Evolutionary conservation across 37 sponge, comb jelly and placozoan genomes (phyloP), one percentile per base, ranked within the genome.

Genomic region (Haliclona indistincta): DNA sequence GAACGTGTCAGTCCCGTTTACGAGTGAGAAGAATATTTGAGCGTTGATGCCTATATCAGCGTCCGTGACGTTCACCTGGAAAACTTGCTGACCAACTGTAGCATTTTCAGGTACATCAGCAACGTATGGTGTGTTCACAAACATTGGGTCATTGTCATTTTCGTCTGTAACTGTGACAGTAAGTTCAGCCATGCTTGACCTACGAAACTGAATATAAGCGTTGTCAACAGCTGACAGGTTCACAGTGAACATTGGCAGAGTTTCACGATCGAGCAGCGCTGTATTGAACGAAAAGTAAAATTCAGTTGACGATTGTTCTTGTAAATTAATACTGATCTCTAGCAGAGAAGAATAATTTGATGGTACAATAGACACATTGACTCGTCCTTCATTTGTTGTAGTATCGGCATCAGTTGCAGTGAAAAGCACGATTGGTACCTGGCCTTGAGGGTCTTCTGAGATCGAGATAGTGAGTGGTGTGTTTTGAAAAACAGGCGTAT

Each of bases 351-450:
- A 77, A 44, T 64, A 84, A 22, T 60, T 33, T 17, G 72, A 41
- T 2, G 72, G 63, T 26, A 51, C 33, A 4, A 84, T 55, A 1
- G 79, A 63, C 53, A 77, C 7, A 64, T 66, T 79, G 13, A 30
- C 64, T 11, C 72, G 30, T 0, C 85, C 88, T 38, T 77, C 88
- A 84, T 75, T 71, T 15, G 51, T 42, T 15, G 66, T 73, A 19
- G 58, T 63, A 54, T 94, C 95, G 54, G 10, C 55, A 41, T 89
- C 94, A 36, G 51, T 62, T n/a, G 91, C 78, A 0, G 33, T 55
- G 54, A 77, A 70, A 15, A 65, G 33, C 34, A 69, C 68, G 2
- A 71, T 55, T 1, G 43, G 23, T 8, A 56, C 47, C 0, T 73
- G n/a, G 19, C 78, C 58, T 23, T 32, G 35, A 13, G 53, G 65